Conservation (phyloP, 2,888 invertebrate genomes). For the Reticulitermes lucifugus region DNA sequence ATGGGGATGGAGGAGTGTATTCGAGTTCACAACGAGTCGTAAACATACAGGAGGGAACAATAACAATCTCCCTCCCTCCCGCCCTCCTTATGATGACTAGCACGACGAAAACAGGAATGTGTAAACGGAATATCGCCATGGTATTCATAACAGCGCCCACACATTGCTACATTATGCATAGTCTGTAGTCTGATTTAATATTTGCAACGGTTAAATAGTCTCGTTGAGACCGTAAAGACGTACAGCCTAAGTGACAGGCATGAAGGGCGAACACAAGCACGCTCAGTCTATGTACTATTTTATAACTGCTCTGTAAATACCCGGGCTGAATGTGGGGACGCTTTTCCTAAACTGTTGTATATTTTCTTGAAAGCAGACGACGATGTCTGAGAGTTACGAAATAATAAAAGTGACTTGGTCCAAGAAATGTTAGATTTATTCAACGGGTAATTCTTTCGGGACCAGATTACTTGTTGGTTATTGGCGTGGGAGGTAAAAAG, state of each 20-base stretch:
- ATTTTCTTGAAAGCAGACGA: no score
- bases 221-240: background rate
- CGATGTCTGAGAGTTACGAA: no score
- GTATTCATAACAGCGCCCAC: background rate
- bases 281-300: no score
- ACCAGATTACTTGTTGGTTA: no score
- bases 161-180: background rate
- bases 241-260: background rate
- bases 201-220: background rate
- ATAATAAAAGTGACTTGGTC: no score
- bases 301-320: no score
- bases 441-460: no score
- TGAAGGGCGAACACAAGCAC: no score
- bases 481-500: no score
- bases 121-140: background rate
- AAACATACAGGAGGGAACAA: background rate
- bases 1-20: background rate
- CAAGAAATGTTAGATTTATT: no score
- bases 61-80: background rate
- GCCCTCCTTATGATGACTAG: background rate
- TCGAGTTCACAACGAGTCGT: slow-evolving; percentile 4
- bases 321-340: no score
- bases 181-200: background rate
- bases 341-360: no score
- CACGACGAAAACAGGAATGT: background rate